Percentiles rank a stretch among this genome's conserved stretches.
These are phyloP conservation scores for Dallia pectoralis DNA, from an alignment of 2,797 vertebrate genomes.

Conservation along the genomic window DNA sequence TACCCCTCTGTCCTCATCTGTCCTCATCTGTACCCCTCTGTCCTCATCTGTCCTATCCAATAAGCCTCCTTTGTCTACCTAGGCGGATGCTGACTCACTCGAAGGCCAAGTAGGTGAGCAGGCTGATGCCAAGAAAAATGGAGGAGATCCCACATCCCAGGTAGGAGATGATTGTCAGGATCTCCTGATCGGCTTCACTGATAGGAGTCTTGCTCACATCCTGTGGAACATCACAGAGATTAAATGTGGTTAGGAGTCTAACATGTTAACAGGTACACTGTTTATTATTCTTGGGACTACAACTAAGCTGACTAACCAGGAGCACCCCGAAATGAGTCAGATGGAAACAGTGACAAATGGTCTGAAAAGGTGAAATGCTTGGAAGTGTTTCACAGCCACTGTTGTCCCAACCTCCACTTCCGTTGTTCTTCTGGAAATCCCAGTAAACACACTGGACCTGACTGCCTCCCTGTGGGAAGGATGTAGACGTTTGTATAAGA, in stretches of 20 bases:
- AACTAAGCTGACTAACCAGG: conserved; percentile 77
- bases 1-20: not conserved
- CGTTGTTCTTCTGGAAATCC: conserved; percentile 81
- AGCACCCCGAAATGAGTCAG: conserved; percentile 93
- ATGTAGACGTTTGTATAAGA: not conserved
- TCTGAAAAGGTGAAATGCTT: conserved; percentile 71
- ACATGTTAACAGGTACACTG: not conserved
- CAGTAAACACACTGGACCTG: conserved; percentile 80
- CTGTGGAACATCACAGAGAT: conserved; percentile 56
- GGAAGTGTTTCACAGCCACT: conserved; percentile 74
- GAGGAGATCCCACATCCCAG: conserved; percentile 84
- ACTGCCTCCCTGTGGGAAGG: conserved; percentile 60
- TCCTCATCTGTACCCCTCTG: not conserved
- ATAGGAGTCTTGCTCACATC: conserved; percentile 71
- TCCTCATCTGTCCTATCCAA: not conserved
- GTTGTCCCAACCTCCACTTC: conserved; percentile 83
- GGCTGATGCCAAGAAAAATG: conserved; percentile 82
- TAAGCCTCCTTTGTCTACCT: not conserved
- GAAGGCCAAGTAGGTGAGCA: conserved; percentile 82
- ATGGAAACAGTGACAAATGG: conserved; percentile 87
- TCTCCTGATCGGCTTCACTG: conserved; percentile 52
- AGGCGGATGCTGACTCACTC: conserved; percentile 74
- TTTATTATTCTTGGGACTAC: not conserved
- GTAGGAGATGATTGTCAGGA: conserved; percentile 81
- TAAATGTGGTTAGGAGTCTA: not conserved